Evolutionary conservation across 2,113 vertebrate genomes (phyloP).

Genomic region (Catharus minimus): DNA sequence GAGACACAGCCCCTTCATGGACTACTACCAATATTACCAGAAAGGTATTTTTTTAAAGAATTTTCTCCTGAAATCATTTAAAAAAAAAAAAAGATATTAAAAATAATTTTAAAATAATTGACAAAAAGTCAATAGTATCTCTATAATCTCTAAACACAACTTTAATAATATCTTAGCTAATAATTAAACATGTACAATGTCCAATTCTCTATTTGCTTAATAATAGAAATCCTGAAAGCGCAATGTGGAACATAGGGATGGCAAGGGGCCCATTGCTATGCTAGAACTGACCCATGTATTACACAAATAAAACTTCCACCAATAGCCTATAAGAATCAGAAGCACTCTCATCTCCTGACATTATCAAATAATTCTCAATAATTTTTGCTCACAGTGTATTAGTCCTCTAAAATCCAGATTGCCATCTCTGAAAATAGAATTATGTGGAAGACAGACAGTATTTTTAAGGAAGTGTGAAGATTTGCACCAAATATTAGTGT

Average conservation of each 20-base stretch:
- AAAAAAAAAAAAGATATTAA: not conserved
- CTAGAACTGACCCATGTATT: not conserved
- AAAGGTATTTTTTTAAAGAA: not conserved
- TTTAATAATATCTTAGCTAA: not conserved
- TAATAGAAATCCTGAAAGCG: not conserved
- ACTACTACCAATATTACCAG: not conserved
- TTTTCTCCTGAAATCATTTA: not conserved
- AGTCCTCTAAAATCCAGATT: not conserved
- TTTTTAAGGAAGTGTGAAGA: not conserved
- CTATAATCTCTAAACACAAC: not conserved
- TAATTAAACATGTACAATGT: not conserved
- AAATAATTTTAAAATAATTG: too few species aligned
- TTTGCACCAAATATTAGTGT: not conserved
- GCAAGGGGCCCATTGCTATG: not conserved
- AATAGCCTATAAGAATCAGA: not conserved
- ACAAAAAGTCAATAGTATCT: not conserved
- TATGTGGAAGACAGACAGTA: not conserved
- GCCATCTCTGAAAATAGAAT: not conserved
- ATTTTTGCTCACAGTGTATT: not conserved
- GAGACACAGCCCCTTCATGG: not conserved
- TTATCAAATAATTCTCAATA: not conserved
- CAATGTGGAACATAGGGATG: not conserved
- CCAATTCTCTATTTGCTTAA: conserved; percentile 2
- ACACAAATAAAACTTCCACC: not conserved
- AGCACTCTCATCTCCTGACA: not conserved